Base-by-base conservation (phyloP, 2,797 vertebrate genomes). In the Malacoraja senta region DNA sequence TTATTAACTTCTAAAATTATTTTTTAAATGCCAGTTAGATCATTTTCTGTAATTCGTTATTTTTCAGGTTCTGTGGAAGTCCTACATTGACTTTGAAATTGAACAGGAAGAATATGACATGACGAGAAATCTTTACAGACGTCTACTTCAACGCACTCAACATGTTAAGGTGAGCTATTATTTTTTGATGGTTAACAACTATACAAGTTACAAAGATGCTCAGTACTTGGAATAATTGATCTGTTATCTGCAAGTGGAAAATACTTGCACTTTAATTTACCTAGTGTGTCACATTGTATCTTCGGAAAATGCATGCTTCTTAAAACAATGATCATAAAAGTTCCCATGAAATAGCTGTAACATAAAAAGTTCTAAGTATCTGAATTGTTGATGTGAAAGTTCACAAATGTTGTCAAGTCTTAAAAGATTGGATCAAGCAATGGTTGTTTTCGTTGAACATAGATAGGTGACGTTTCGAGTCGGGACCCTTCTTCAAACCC, bases 31-130 rank as follows among this genome's bases (percentile, higher is more conserved):
- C 3, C 35, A 24, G 61, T 88, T 68, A 15, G 26, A 24, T 92
- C 4, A 92, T 76, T 74, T 92, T 92, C 6, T 92, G 72, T 26
- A 72, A 24, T 92, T 38, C 12, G 8, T 12, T 86, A 94, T 6
- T 29, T 94, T 93, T 6, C 94, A 99, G 99, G 98, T 99, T 91
- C 97, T 99, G 94, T 99, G 98, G 99, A 99, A 99, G 94, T 99
- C 99, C 8, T 99, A 99, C 94, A 99, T 99, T 93, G 99, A 99
- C 95, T 99, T 98, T 95, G 98, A 99, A 96, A 98, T 99, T 8
- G 98, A 99, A 95, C 98, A 99, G 94, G 98, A 99, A 93, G 98
- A 99, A 95, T 99, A 97, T 38, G 97, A 97, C 44, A 98, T 97
- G 94, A 99, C 98, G 26, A 97, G 98, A 91, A 98, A 95, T 76